Base-by-base conservation (phyloP, 2,888 invertebrate species). In the Pardosa pseudoannulata region DNA sequence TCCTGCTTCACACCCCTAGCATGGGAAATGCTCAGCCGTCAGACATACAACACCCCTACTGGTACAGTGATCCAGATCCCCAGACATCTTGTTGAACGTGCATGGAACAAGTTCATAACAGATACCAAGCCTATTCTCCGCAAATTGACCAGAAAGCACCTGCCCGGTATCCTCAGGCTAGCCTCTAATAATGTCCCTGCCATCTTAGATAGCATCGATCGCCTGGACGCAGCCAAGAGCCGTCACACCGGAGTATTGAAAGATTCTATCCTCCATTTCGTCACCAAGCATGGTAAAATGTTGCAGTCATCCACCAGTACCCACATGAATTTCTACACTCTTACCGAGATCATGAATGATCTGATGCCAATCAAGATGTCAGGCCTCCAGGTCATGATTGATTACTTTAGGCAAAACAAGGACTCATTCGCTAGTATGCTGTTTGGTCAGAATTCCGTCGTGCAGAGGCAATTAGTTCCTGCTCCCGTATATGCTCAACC, bases 361-460 rank as follows among this genome's bases (percentile, higher is more conserved):
- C 71, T 83, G 9, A 41, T 27, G 19, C 65, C 76, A 16, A 76
- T 83, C 19, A 68, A 72, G 29, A 28, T 76, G 5, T 64, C 76
- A 32, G 0, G 76, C 11, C 9, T 76, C 0, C 64, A 83, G 36
- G 46, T 83, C 0, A 2, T 65, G 0, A 1, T 39, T 1, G 82
- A 76, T 27, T 82, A 76, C 11, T 27, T 76, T 2, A 62, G 41
- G 9, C 39, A 27, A 16, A n/a, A 29, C 9, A 28, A 56, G 6
- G 31, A 36, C 19, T 29, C 64, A 0, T 76, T 28, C 16, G 9
- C 36, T 6, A 64, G 28, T 3, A 1, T 19, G 2, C 16, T 70
- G 1, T 71, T 76, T 23, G 68, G 56, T 11, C 36, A 23, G 29
- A 32, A 62, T n/a, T 81, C 81, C n/a, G n/a, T n/a, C n/a, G n/a